Evolutionary conservation across 2,113 vertebrate species (phyloP).

Genomic region (Blennius ocellaris): DNA sequence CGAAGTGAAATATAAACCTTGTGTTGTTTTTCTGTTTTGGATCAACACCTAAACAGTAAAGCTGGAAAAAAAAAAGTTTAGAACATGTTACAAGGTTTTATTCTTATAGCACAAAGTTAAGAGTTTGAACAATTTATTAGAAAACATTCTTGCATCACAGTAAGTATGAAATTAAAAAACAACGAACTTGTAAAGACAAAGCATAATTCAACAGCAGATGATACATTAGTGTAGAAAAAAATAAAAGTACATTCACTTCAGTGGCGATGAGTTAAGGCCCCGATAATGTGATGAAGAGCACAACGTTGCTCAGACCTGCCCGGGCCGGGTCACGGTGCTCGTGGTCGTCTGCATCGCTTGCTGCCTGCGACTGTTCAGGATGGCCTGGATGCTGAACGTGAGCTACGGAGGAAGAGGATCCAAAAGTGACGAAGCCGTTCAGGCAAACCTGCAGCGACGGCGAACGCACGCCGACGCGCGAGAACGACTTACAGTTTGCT

Average conservation of each 20-base stretch:
- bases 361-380: conserved; percentile 53
- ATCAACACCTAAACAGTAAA: neutral
- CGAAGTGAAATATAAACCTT: neutral
- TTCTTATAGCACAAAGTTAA: too few species aligned
- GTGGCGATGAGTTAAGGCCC: too few species aligned
- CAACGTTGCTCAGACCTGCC: conserved; percentile 4
- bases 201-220: too few species aligned
- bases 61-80: neutral
- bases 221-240: too few species aligned
- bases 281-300: neutral
- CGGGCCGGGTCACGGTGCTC: neutral
- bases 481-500: conserved; percentile 52
- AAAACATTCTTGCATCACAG: too few species aligned
- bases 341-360: neutral
- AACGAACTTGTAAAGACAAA: too few species aligned
- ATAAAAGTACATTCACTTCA: too few species aligned
- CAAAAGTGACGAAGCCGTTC: neutral
- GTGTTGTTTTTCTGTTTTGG: neutral
- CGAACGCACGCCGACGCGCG: too few species aligned
- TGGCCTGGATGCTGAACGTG: conserved; percentile 50
- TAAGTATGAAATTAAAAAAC: too few species aligned
- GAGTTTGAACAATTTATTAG: too few species aligned
- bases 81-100: neutral
- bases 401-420: conserved; percentile 49
- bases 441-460: neutral